Base-by-base conservation (phyloP, 2,888 invertebrate species). In the Acronicta leporina region DNA sequence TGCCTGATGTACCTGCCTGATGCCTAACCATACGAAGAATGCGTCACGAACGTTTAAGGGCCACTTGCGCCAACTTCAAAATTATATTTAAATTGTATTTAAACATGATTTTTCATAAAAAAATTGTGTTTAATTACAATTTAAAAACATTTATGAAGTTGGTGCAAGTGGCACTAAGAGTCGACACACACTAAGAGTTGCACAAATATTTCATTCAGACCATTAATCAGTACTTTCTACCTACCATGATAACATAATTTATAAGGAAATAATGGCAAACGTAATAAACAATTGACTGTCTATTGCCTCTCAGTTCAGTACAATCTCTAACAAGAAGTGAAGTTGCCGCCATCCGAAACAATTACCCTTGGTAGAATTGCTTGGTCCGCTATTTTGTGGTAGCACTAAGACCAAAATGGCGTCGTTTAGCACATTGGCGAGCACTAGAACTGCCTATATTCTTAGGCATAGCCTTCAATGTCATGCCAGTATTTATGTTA, bases 351-450 rank as follows among this genome's bases (percentile, higher is more conserved):
- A 38, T 52, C 25, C 44, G 25, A 66, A 67, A 66, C 66, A 68
- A 76, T 75, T 77, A 78, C 72, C 80, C 66, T 57, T 56, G 60
- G 52, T 57, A 64, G 73, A 81, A 78, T 77, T 58, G 68, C 73
- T 54, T 53, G 52, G 71, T 68, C 81, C 80, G 79, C 88, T 88
- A 90, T 89, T 90, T 86, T 85, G 90, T 75, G 88, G 89, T 73
- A 72, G 53, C 51, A 61, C 63, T 63, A 75, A 60, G 74, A 79
- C 81, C 86, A 80, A 86, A 87, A 90, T 87, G 85, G 89, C 85
- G 81, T 74, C 78, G 78, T 74, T 82, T 75, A 80, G 72, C 57
- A 60, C 78, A 68, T 72, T 76, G 77, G 54, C 60, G 61, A 35
- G 38, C 46, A 62, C 27, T 52, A 56, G 57, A 66, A 67, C 51